These are phyloP conservation scores for Bettongia penicillata DNA, from an alignment of 2,113 vertebrate genomes.

Conservation along the genomic window DNA sequence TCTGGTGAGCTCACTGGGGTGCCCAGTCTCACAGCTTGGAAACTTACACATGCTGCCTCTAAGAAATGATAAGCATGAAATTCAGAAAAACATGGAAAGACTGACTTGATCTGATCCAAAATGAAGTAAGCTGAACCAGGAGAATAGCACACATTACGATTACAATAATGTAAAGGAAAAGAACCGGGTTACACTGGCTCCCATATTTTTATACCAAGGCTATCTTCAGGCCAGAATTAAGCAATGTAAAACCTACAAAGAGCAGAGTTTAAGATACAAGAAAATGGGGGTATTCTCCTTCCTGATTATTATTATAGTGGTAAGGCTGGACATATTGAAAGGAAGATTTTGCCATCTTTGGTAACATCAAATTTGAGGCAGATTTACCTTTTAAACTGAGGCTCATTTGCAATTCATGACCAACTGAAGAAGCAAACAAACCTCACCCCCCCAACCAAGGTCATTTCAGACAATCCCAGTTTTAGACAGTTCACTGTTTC, in stretches of 20 bases:
- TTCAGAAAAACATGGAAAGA: background rate
- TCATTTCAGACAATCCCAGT: background rate
- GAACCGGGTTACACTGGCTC: background rate
- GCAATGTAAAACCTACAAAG: background rate
- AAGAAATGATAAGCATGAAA: background rate
- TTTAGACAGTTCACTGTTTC: background rate
- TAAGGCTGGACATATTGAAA: background rate
- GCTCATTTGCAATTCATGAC: constrained; percentile 26
- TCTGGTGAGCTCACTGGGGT: background rate
- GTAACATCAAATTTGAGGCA: constrained; percentile 13
- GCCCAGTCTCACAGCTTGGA: background rate
- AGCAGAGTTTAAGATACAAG: background rate
- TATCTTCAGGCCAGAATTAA: background rate
- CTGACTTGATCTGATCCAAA: background rate
- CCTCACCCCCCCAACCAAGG: background rate
- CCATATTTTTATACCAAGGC: background rate
- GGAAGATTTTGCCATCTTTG: background rate
- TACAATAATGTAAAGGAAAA: background rate
- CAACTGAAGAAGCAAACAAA: background rate
- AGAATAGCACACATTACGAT: background rate
- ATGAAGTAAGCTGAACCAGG: background rate
- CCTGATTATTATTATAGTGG: constrained; percentile 4
- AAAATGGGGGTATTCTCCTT: background rate
- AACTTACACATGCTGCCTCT: background rate
- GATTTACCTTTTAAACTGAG: constrained; percentile 17